phyloP scores from a whole-genome alignment of 2,888 invertebrate genomes.

The Pristionchus arcanus region DNA sequence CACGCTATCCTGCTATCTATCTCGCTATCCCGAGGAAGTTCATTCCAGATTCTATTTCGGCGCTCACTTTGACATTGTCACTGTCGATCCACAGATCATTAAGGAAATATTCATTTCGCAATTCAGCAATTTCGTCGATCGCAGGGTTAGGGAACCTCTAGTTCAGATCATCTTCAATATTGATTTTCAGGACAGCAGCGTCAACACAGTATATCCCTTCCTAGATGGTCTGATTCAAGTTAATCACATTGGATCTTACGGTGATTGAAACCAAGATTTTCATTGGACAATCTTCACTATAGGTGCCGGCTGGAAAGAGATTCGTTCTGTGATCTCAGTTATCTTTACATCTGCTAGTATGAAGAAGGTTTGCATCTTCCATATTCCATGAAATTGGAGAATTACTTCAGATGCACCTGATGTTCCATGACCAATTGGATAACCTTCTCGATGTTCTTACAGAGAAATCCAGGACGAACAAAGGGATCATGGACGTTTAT shows the following conservation, averaged over 20 bases:
- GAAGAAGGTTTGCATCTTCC: conserved; percentile 79
- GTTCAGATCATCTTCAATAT: too few relatives aligned
- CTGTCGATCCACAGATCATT: conserved; percentile 66
- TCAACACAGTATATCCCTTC: too few relatives aligned
- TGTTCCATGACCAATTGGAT: conserved; percentile 58
- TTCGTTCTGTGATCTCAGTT: conserved; percentile 85
- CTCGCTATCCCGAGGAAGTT: too few relatives aligned
- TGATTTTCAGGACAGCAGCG: too few relatives aligned
- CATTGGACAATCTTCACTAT: neutral
- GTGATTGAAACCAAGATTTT: too few relatives aligned
- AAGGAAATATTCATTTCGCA: conserved; percentile 73
- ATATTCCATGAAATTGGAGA: neutral
- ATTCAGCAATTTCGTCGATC: conserved; percentile 71
- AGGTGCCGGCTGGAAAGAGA: conserved; percentile 83
- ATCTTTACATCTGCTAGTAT: conserved; percentile 86
- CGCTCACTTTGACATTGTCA: conserved; percentile 60
- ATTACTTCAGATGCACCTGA: conserved; percentile 58
- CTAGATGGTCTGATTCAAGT: too few relatives aligned
- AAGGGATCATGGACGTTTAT: conserved; percentile 44
- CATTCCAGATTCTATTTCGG: conserved; percentile 66
- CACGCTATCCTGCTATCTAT: too few relatives aligned
- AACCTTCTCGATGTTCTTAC: conserved; percentile 18
- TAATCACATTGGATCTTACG: too few relatives aligned
- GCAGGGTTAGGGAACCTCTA: conserved; percentile 54
- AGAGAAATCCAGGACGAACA: neutral